Percentiles rank a stretch among this genome's conserved stretches.
Evolutionary conservation across 37 sponge, comb jelly and placozoan species (phyloP).

Genomic region (Dysidea cf. avara): DNA sequence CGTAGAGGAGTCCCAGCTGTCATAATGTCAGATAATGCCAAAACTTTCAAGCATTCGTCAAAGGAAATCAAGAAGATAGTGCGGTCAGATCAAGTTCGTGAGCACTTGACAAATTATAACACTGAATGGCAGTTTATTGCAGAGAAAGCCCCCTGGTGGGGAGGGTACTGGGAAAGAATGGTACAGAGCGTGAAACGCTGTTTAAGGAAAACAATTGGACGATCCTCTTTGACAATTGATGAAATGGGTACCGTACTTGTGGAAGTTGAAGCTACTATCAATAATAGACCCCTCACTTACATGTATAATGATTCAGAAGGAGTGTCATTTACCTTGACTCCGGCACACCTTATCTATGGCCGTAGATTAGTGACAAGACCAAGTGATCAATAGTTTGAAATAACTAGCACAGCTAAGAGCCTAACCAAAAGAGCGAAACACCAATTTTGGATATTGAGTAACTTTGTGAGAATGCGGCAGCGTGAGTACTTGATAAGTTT

Average conservation of each 20-base stretch:
- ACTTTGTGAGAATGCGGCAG: constrained; percentile 31
- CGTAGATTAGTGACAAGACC: background rate
- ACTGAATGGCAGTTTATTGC: background rate
- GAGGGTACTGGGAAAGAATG: too few species aligned
- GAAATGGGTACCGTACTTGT: constrained; percentile 5
- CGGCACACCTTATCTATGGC: constrained; percentile 15
- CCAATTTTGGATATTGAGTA: too few species aligned
- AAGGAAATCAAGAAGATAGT: background rate
- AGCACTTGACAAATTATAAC: background rate
- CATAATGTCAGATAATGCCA: too few species aligned
- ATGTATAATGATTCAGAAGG: constrained; percentile 16
- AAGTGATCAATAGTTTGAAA: background rate
- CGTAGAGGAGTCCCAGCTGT: constrained; percentile 1
- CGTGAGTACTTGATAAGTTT: constrained; percentile 25
- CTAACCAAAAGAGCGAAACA: too few species aligned
- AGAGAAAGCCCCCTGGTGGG: constrained; percentile 29
- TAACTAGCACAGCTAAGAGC: too few species aligned
- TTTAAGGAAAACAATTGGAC: constrained; percentile 7
- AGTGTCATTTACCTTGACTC: constrained; percentile 19
- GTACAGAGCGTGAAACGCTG: background rate
- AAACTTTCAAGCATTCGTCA: background rate
- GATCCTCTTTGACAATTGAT: constrained; percentile 5
- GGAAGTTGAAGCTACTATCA: constrained; percentile 3
- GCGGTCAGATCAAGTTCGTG: background rate
- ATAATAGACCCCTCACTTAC: constrained; percentile 13